Base-by-base conservation (phyloP, 2,797 vertebrate genomes). In the Denticeps clupeoides region DNA sequence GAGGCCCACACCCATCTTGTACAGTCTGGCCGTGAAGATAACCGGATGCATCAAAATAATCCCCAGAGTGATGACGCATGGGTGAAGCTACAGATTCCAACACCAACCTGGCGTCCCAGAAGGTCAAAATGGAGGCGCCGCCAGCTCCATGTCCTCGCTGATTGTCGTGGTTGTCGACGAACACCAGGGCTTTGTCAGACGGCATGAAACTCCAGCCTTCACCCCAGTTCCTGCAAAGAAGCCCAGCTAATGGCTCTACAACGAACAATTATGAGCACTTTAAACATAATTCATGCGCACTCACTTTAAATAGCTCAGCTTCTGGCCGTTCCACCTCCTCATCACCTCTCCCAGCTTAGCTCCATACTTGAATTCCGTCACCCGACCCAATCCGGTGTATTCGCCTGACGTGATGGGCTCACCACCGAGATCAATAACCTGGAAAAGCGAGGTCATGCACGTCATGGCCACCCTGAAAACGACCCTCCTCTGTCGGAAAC, bases 81-180 rank as follows among this genome's bases (percentile, higher is more conserved):
- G n/a, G n/a, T n/a, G n/a, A n/a, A n/a, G n/a, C n/a, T n/a, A n/a
- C n/a, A n/a, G n/a, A n/a, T n/a, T n/a, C n/a, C n/a, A n/a, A n/a
- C n/a, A n/a, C n/a, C n/a, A n/a, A 89, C 88, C 87, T 85, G 33
- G 89, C 0, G n/a, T 98, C 91, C 86, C 85, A 96, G 84, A 97
- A 97, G 6, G 89, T 88, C 0, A 95, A 41, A 32, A 97, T 74
- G 7, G 93, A 77, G 5, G 78, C 51, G 26, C 90, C 91, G 1
- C 91, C 93, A 0, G 89, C 89, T 22, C 92, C 94, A 0, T 89
- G 87, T 0, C 90, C 91, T 45, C 93, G 79, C 68, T 97, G 94
- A 58, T 90, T 97, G 74, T 97, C 92, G 0, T 97, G 93, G 56
- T 98, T 97, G 56, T 98, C 92, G 58, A 90, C 71, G 59, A 98